Conservation (phyloP, 2,113 vertebrate species). For the Sebastes fasciatus region DNA sequence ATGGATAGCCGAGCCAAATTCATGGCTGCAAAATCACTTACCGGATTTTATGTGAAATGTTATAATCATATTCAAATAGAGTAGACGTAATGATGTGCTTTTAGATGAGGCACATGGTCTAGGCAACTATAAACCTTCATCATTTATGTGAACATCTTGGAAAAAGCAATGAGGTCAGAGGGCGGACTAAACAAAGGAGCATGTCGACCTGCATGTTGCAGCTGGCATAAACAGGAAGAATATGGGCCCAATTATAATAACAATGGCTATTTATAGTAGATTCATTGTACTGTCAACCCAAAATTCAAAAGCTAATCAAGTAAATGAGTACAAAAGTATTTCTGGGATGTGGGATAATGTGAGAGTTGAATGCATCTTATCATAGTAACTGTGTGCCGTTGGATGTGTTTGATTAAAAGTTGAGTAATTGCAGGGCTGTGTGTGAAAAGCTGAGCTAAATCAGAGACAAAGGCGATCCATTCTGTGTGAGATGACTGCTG, state of each 20-base stretch:
- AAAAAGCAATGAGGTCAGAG: slow-evolving; percentile 58
- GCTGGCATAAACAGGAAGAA: slow-evolving; percentile 14
- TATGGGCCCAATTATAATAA: slow-evolving; percentile 12
- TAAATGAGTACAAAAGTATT: slow-evolving; percentile 19
- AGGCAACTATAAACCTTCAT: slow-evolving; percentile 40
- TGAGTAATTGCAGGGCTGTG: slow-evolving; percentile 44
- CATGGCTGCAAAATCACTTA: slow-evolving; percentile 33
- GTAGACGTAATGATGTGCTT: slow-evolving; percentile 15
- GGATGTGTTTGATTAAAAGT: slow-evolving; percentile 57
- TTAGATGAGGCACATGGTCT: slow-evolving; percentile 13
- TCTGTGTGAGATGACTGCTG: slow-evolving; percentile 47
- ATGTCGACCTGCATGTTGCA: slow-evolving; percentile 6
- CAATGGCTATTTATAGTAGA: slow-evolving; percentile 5
- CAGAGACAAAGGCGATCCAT: slow-evolving; percentile 61
- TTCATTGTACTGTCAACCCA: background rate
- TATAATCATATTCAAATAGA: slow-evolving; percentile 46
- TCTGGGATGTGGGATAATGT: background rate
- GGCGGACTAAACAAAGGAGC: slow-evolving; percentile 24
- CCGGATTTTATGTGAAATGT: slow-evolving; percentile 37
- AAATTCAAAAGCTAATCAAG: slow-evolving; percentile 42
- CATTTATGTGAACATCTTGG: slow-evolving; percentile 64
- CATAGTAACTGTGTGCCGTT: background rate
- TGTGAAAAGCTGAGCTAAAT: slow-evolving; percentile 48
- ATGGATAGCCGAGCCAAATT: slow-evolving; percentile 26
- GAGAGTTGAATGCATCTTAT: slow-evolving; percentile 27